Base-by-base conservation (phyloP, 2,797 vertebrate genomes). In the Sebastes nivosus region DNA sequence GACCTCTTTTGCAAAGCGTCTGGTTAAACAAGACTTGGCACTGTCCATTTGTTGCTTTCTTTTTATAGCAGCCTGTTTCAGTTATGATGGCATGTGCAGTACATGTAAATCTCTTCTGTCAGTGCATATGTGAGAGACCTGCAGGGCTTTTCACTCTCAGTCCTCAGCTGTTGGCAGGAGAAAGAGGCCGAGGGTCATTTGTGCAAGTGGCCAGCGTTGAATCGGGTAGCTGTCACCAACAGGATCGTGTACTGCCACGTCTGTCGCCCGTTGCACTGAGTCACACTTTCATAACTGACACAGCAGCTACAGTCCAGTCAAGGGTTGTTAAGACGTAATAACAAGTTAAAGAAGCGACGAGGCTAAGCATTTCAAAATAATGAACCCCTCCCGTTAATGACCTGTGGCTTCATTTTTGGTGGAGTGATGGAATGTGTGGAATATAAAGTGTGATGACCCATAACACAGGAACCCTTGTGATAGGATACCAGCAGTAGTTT, bases 31-130 rank as follows among this genome's bases (percentile, higher is more conserved):
- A 61, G 67, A 67, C 24, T 66, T 81, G 63, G 46, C 78, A 30
- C 66, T 72, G 38, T 75, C 25, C 74, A 58, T 82, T 82, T 82
- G 72, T 87, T 86, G 25, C 71, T 25, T 78, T 78, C 83, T 87
- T 87, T 81, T 89, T 87, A 75, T 89, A 88, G 90, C 73, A 84
- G 72, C 20, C 72, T 50, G 68, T 72, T 85, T 63, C 58, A 74
- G 64, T 57, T 42, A 59, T 55, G 72, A 77, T 76, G 71, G 81
- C 78, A 78, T 83, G 64, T 81, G 82, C 65, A 77, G 52, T 54
- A 82, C 29, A 29, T 89, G 67, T 92, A 85, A 91, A 90, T 93
- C 88, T 71, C 74, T 20, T 80, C 67, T 86, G 84, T 69, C 85
- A 69, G 61, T 29, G 13, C 38, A 42, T 38, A 8, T 74, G 67